phyloP scores from a whole-genome alignment of 2,888 invertebrate genomes.

The Dynastes tityus region DNA sequence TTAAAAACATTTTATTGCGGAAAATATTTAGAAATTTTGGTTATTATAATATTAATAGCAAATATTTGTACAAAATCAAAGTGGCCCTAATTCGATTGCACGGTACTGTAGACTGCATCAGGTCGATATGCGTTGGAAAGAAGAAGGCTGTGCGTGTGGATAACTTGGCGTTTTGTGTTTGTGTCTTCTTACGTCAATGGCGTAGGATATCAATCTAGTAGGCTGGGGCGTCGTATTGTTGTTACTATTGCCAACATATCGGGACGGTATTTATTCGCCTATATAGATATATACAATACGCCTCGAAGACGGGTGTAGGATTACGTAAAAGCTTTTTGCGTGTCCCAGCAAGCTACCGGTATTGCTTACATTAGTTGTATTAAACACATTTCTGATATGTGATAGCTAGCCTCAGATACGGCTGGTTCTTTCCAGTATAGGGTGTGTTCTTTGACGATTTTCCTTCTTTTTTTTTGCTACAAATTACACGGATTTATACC shows the following conservation, averaged over 20 bases:
- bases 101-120: neutral
- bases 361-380: slow-evolving; percentile 25
- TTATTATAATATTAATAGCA: too few relatives aligned
- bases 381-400: slow-evolving; percentile 18
- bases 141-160: neutral
- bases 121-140: neutral
- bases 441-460: neutral
- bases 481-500: neutral
- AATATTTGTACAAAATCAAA: too few relatives aligned
- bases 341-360: neutral
- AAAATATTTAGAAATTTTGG: too few relatives aligned
- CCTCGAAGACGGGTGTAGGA: slow-evolving; percentile 12
- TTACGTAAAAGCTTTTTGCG: slow-evolving; percentile 28
- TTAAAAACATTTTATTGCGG: too few relatives aligned
- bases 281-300: slow-evolving; percentile 18
- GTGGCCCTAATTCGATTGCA: too few relatives aligned
- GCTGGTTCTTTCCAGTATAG: neutral
- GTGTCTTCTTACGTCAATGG: neutral
- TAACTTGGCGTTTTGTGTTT: neutral
- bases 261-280: slow-evolving; percentile 4
- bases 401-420: slow-evolving; percentile 17
- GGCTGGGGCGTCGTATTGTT: neutral
- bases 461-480: neutral
- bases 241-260: slow-evolving; percentile 17
- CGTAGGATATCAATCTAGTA: slow-evolving; percentile 1